Conservation (phyloP, 2,113 vertebrate species). For the Terrapene triunguis region DNA sequence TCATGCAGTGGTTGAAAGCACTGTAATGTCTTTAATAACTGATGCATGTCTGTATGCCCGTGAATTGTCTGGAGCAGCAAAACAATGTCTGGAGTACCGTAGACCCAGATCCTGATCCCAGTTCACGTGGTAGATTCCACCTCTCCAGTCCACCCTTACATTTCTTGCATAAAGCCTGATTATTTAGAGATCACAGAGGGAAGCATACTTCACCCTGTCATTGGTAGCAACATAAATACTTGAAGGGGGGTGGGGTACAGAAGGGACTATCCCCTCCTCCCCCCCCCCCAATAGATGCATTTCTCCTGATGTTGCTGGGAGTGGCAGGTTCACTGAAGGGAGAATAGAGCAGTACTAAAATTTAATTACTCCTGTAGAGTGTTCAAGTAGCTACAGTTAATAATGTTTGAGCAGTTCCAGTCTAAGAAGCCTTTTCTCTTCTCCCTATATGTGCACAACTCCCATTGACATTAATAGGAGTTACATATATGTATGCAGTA, state of each 20-base stretch:
- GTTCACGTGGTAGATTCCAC: background rate
- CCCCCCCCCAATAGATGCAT: background rate
- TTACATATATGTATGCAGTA: fast-evolving
- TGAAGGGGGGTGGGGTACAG: background rate
- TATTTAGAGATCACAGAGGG: background rate
- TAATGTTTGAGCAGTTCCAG: background rate
- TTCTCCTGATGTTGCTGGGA: background rate
- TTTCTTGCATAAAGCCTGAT: background rate
- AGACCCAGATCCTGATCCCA: background rate
- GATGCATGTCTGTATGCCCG: background rate
- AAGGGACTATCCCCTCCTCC: background rate
- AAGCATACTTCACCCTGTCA: background rate
- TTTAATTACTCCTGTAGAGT: background rate
- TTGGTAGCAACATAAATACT: background rate
- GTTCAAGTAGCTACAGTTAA: background rate
- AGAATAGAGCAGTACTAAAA: background rate
- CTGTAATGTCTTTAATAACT: background rate
- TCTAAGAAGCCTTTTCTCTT: background rate
- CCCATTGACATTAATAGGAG: background rate
- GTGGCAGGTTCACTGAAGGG: background rate
- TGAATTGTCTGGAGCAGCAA: background rate
- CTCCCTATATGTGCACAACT: background rate
- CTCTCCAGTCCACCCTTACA: background rate
- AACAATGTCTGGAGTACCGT: background rate
- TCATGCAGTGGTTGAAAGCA: background rate